Base-by-base conservation (phyloP, 2,113 vertebrate genomes). In the Rhinoptilus africanus region DNA sequence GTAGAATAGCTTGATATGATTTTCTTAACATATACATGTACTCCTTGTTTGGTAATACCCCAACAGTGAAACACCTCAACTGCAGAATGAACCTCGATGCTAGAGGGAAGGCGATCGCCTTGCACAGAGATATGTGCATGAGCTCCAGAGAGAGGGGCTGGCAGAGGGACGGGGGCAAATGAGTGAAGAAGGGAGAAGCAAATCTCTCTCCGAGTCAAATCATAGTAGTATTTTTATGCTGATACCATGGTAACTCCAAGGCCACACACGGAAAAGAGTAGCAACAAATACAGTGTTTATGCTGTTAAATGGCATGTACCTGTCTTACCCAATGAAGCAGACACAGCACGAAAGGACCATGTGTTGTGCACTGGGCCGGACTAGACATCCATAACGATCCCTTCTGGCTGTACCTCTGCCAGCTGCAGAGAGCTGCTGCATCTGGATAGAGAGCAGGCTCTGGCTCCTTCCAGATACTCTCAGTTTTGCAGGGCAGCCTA, bases 261-360 rank as follows among this genome's bases (percentile, higher is more conserved):
- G 69, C 37, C 56, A 67, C 32, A 27, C 11, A 45, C 2, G 45
- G 48, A 32, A 64, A 62, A 43, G 41, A 66, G 67, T 6, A 83
- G 35, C 88, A 77, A 50, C 47, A 81, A 43, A 91, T 39, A 50
- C 23, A 71, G 30, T 3, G 15, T 59, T 87, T 45, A 2, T 72
- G 62, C 68, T 83, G 67, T 9, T 74, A 43, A 34, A 0, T 22
- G 45, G 28, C 35, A 20, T 22, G 64, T 22, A 37, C 39, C 34
- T 87, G 77, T 27, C 68, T 45, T 4, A 35, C 27, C 68, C 73
- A 10, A 18, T 32, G 43, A 81, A 43, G 80, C 26, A 87, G 56
- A 32, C 0, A 1, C 41, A 54, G 66, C 0, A 2, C 0, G 8
- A 74, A 53, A 50, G 69, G 73, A 13, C 60, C 0, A 0, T 34